Evolutionary conservation across 1,140 invertebrate species (phyloP).

Genomic region (Drosophila santomea): DNA sequence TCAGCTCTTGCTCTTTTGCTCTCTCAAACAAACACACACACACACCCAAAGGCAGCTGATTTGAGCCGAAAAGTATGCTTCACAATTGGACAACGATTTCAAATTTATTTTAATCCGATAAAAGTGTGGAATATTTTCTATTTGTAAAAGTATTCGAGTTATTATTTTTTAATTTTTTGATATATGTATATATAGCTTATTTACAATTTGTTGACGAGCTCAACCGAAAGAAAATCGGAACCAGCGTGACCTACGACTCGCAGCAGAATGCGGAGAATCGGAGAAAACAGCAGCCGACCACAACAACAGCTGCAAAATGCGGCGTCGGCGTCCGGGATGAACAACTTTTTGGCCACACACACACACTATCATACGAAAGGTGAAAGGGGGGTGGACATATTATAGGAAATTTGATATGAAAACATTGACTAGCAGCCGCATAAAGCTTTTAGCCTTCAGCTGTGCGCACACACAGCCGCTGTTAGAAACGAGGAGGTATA

Average conservation of each 20-base stretch:
- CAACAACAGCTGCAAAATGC: conserved; percentile 67
- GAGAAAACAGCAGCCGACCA: conserved; percentile 37
- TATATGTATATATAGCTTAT: neutral
- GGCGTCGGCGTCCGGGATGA: conserved; percentile 60
- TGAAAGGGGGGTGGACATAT: conserved; percentile 2
- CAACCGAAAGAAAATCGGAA: conserved; percentile 41
- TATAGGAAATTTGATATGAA: conserved; percentile 58
- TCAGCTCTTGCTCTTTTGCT: conserved; percentile 7
- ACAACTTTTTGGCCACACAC: conserved; percentile 28
- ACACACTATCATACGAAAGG: neutral
- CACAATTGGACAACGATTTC: conserved; percentile 11
- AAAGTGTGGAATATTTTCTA: no score
- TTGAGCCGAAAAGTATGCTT: conserved; percentile 52
- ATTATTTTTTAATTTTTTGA: conserved; percentile 1
- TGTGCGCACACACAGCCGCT: conserved; percentile 50
- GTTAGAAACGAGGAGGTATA: conserved; percentile 40
- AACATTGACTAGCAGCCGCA: conserved; percentile 49
- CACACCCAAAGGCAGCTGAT: conserved; percentile 55
- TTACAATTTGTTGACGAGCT: conserved; percentile 8
- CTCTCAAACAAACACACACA: conserved; percentile 11
- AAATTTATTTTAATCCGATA: neutral
- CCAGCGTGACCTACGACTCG: conserved; percentile 65
- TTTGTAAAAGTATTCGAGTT: neutral
- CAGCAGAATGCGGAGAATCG: conserved; percentile 59
- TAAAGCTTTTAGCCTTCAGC: conserved; percentile 67